phyloP scores from a whole-genome alignment of 2,797 vertebrate genomes.

The Coranthus polyacanthus region DNA sequence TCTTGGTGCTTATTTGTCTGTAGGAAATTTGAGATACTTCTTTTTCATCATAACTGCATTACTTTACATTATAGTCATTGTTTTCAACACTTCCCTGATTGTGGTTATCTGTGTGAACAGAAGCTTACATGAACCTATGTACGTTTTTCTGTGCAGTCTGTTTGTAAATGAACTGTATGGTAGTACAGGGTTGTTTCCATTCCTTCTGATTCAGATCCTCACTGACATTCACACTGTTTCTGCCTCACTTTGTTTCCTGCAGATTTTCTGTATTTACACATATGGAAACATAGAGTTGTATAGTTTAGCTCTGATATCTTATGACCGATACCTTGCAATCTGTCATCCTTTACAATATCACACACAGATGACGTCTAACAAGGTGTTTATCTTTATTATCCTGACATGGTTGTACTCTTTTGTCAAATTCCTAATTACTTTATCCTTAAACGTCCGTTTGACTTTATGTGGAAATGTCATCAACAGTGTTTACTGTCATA shows the following conservation, averaged over 20 bases:
- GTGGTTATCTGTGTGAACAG: slow-evolving; percentile 54
- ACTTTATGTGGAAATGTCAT: slow-evolving; percentile 66
- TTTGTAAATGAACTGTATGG: slow-evolving; percentile 72
- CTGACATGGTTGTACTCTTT: slow-evolving; percentile 54
- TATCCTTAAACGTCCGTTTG: slow-evolving; percentile 55
- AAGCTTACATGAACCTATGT: slow-evolving; percentile 74
- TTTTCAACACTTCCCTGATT: slow-evolving; percentile 36
- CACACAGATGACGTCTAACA: slow-evolving; percentile 45
- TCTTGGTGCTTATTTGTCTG: slow-evolving; percentile 19
- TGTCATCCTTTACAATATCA: slow-evolving; percentile 70
- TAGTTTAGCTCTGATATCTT: slow-evolving; percentile 72
- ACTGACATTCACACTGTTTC: slow-evolving; percentile 52
- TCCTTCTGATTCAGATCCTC: slow-evolving; percentile 57
- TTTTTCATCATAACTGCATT: slow-evolving; percentile 20
- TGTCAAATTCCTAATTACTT: slow-evolving; percentile 31
- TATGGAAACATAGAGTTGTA: slow-evolving; percentile 62
- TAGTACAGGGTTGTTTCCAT: slow-evolving; percentile 51
- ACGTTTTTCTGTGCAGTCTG: slow-evolving; percentile 62
- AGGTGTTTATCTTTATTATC: slow-evolving; percentile 32
- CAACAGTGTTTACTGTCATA: slow-evolving; percentile 64
- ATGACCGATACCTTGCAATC: slow-evolving; percentile 74
- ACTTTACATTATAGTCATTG: slow-evolving; percentile 7
- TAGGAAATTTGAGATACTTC: slow-evolving; percentile 35
- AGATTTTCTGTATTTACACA: slow-evolving; percentile 63
- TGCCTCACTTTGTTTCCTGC: slow-evolving; percentile 50